Evolutionary conservation across 2,113 vertebrate species (phyloP), one percentile per base, ranked within the genome.

Genomic region (Dicentrarchus labrax): DNA sequence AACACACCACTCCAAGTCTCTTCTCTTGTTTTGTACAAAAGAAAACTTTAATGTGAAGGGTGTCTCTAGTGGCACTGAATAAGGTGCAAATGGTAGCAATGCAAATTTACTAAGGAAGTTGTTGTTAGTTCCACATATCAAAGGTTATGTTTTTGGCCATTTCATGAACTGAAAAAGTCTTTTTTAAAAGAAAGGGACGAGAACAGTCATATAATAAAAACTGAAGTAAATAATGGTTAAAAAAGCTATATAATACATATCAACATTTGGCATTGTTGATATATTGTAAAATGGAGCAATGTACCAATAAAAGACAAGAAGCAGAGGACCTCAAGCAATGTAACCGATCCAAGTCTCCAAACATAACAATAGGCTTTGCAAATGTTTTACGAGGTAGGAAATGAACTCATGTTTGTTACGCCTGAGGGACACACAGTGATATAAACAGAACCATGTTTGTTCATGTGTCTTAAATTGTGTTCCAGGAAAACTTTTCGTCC

Each of bases 311-410:
- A 60, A 71, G 10, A 48, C 56, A 45, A 57, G 5, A 56, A 39
- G 24, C 5, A 19, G 11, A 50, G 1, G 51, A 76, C 60, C 67
- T 67, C 22, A 13, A 77, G 47, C 60, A n/a, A 45, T 19, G n/a
- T 30, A 15, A 54, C 41, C 4, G 0, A 54, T 51, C 22, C 17
- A 50, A n/a, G 57, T 61, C 67, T 56, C 30, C 62, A 21, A 67
- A 50, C n/a, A 54, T 6, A 61, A 61, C 59, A 83, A 15, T 19
- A 4, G 47, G 19, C 41, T 51, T 48, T 80, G 45, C 39, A 68
- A 51, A 76, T 76, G 22, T 64, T 81, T 80, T 53, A 39, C 45
- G 68, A 60, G 60, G 5, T 4, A 51, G 21, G 22, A 57, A 50
- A 78, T 1, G 11, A 11, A 1, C 60, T 66, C 51, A 54, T 59